phyloP scores from a whole-genome alignment of 1,140 invertebrate species.

The Pseudomyrmex gracilis region DNA sequence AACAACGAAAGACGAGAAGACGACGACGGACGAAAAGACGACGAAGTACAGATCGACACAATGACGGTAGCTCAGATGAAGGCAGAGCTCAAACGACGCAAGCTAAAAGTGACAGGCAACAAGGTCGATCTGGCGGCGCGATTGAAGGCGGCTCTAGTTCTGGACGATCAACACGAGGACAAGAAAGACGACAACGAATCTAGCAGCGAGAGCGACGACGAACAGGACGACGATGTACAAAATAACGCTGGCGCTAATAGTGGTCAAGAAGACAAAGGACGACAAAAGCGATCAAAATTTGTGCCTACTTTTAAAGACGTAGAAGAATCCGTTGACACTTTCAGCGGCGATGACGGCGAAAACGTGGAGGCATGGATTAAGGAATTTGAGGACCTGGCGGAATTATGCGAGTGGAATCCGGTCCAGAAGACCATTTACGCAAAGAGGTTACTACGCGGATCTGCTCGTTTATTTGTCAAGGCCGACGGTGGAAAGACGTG shows the following conservation, averaged over 20 bases:
- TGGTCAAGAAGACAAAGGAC: no score
- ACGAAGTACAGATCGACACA: not conserved
- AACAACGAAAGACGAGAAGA: no score
- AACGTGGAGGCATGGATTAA: slow-evolving; percentile 16
- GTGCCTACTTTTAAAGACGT: slow-evolving; percentile 45
- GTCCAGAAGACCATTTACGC: slow-evolving; percentile 31
- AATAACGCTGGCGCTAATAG: not conserved
- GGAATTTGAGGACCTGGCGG: slow-evolving; percentile 24
- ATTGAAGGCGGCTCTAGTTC: slow-evolving; percentile 23
- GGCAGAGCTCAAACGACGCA: slow-evolving; percentile 26
- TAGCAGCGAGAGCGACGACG: not conserved
- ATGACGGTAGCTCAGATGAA: slow-evolving; percentile 42
- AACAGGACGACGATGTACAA: not conserved
- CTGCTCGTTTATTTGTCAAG: slow-evolving; percentile 41
- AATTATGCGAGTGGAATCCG: slow-evolving; percentile 16
- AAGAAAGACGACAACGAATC: not conserved
- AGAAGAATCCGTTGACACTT: slow-evolving; percentile 31
- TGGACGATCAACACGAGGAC: not conserved
- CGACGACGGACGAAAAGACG: not conserved
- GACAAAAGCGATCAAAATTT: not conserved
- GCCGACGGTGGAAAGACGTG: not conserved
- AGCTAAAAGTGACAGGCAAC: slow-evolving; percentile 15
- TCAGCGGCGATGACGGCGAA: slow-evolving; percentile 24
- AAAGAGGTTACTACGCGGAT: slow-evolving; percentile 26
- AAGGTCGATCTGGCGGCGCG: slow-evolving; percentile 4